These are phyloP conservation scores for Apeltes quadracus DNA, from an alignment of 2,113 vertebrate genomes.

Conservation along the genomic window DNA sequence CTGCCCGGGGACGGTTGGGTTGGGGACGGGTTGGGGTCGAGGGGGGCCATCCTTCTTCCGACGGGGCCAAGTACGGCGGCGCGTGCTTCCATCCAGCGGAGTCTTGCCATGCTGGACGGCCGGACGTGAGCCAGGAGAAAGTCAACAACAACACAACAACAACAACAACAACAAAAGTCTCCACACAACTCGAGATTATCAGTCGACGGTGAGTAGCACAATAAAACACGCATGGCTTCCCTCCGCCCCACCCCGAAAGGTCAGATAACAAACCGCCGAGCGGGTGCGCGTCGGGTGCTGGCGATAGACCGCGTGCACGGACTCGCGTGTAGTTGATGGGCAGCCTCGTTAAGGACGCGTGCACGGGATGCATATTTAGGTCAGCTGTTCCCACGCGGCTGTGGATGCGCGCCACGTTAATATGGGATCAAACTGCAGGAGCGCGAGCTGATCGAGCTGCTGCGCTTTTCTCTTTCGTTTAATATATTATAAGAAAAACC, in stretches of 20 bases:
- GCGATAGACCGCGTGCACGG: not conserved
- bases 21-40: no score
- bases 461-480: not conserved
- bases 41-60: not conserved
- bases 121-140: slow-evolving; percentile 56
- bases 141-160: not conserved
- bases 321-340: not conserved
- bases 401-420: slow-evolving; percentile 44
- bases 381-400: slow-evolving; percentile 60
- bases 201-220: slow-evolving; percentile 62
- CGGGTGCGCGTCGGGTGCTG: not conserved
- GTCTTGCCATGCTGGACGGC: slow-evolving; percentile 77
- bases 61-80: slow-evolving; percentile 12
- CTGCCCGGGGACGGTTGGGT: not conserved
- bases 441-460: not conserved
- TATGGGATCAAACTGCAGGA: slow-evolving; percentile 37
- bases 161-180: slow-evolving; percentile 57
- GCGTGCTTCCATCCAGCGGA: slow-evolving; percentile 51
- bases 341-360: slow-evolving; percentile 40
- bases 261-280: slow-evolving; percentile 37
- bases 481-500: not conserved
- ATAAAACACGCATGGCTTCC: not conserved
- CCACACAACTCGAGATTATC: slow-evolving; percentile 25
- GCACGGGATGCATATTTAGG: slow-evolving; percentile 65
- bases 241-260: not conserved